A percentile compares a stretch with the other conserved stretches of the same genome.
phyloP scores from a whole-genome alignment of 2,888 invertebrate species.

The Hypena proboscidalis region DNA sequence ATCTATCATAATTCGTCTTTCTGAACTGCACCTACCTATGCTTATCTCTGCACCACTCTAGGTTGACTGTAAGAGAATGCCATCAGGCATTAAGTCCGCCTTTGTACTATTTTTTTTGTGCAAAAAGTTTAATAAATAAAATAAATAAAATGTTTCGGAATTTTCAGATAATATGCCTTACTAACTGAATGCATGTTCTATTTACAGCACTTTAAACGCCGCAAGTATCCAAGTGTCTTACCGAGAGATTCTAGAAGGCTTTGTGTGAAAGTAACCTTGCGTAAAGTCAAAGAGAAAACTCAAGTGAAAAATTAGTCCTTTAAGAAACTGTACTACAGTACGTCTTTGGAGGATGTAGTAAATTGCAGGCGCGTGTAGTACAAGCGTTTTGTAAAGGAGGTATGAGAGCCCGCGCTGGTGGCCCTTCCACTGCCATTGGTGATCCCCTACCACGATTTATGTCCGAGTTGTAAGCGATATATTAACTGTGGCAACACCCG shows the following conservation, averaged over 20 bases:
- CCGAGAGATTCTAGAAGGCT: slow-evolving; percentile 9
- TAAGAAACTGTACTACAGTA: slow-evolving; percentile 50
- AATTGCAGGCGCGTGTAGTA: slow-evolving; percentile 46
- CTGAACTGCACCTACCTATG: no score
- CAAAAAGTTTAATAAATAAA: no score
- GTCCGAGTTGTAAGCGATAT: slow-evolving; percentile 27
- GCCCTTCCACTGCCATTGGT: slow-evolving; percentile 16
- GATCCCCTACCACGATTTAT: slow-evolving; percentile 34
- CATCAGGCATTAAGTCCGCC: no score
- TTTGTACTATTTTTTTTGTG: no score
- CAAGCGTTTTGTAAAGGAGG: slow-evolving; percentile 43
- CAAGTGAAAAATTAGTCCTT: slow-evolving; percentile 63
- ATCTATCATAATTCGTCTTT: no score
- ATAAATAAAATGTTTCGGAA: no score
- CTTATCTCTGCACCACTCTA: no score
- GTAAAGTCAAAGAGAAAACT: slow-evolving; percentile 38
- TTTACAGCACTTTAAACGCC: no score
- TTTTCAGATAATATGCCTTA: no score
- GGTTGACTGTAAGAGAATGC: no score
- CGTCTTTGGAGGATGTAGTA: slow-evolving; percentile 45
- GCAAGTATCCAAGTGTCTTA: no score
- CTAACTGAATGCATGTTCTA: no score
- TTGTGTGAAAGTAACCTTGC: slow-evolving; percentile 9
- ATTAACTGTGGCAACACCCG: slow-evolving; percentile 26
- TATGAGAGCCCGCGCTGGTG: slow-evolving; percentile 18